phyloP scores from a whole-genome alignment of 2,888 invertebrate species.

The Corbicula japonica region DNA sequence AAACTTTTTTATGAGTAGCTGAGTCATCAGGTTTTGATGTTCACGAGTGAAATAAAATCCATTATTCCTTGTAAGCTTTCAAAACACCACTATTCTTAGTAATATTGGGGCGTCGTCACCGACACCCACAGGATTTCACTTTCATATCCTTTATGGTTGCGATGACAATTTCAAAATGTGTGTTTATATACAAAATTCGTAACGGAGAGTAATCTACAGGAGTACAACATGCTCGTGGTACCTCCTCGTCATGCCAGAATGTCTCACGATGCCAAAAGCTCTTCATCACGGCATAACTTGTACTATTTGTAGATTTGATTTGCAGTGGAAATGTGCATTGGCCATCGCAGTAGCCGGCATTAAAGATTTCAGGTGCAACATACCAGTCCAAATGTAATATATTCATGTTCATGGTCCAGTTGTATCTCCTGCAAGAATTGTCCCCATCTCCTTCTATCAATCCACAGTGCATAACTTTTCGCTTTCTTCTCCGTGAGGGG shows the following conservation, averaged over 20 bases:
- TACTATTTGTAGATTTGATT: constrained; percentile 33
- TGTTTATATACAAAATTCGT: constrained; percentile 23
- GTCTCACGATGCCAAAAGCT: constrained; percentile 43
- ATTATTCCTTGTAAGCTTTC: no score
- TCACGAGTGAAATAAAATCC: no score
- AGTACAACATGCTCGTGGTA: constrained; percentile 48
- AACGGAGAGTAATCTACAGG: constrained; percentile 40
- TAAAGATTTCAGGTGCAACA: constrained; percentile 13
- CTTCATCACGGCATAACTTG: constrained; percentile 51
- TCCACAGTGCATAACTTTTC: not conserved
- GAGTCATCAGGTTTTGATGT: no score
- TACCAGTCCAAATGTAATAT: constrained; percentile 45
- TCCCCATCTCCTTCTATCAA: no score
- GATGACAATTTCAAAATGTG: constrained; percentile 10
- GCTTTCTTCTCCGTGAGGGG: not conserved
- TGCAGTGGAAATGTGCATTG: constrained; percentile 33
- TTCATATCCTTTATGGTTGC: constrained; percentile 41
- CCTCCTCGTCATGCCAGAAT: not conserved
- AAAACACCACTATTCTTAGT: no score
- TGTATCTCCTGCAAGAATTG: constrained; percentile 24
- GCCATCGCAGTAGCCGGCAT: constrained; percentile 47
- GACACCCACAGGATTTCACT: constrained; percentile 52
- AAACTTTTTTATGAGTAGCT: no score
- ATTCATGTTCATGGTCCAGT: constrained; percentile 45
- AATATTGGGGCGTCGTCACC: no score